Evolutionary conservation across 2,888 invertebrate genomes (phyloP).

Genomic region (Tipula lateralis): DNA sequence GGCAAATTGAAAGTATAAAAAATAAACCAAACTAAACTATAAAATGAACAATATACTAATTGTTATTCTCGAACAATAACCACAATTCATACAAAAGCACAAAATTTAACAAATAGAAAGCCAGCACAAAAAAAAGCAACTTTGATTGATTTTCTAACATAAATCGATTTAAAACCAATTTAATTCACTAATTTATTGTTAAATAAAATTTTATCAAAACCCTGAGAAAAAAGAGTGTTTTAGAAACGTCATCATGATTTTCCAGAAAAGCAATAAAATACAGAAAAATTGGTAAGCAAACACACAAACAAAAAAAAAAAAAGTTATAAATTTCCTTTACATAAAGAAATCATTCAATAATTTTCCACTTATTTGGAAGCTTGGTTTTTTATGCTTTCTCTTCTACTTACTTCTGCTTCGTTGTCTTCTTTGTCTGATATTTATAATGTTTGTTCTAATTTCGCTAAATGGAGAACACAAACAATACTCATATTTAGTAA

Average conservation of each 20-base stretch:
- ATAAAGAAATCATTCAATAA: slow-evolving; percentile 13
- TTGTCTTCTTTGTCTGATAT: not conserved
- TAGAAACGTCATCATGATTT: not conserved
- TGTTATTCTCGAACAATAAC: not conserved
- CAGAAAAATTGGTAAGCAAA: slow-evolving; percentile 7
- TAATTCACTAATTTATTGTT: slow-evolving; percentile 24
- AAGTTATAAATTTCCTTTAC: not conserved
- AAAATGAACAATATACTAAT: slow-evolving; percentile 24
- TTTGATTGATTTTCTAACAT: not conserved
- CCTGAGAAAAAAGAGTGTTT: not conserved
- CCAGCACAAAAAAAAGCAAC: not conserved
- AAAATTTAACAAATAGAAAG: not conserved
- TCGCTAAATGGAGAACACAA: not conserved
- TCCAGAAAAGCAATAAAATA: slow-evolving; percentile 4
- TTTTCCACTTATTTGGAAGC: slow-evolving; percentile 9
- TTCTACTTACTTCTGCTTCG: not conserved
- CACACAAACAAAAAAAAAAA: not conserved
- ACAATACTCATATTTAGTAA: not conserved
- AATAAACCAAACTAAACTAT: not conserved
- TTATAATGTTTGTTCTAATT: not conserved
- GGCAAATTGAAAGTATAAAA: slow-evolving; percentile 14
- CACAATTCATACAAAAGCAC: slow-evolving; percentile 19
- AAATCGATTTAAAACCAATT: slow-evolving; percentile 11
- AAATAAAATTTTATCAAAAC: not conserved
- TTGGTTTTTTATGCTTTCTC: not conserved